Base-by-base conservation (phyloP, 1,140 invertebrate species). In the Meloidogyne exigua region DNA sequence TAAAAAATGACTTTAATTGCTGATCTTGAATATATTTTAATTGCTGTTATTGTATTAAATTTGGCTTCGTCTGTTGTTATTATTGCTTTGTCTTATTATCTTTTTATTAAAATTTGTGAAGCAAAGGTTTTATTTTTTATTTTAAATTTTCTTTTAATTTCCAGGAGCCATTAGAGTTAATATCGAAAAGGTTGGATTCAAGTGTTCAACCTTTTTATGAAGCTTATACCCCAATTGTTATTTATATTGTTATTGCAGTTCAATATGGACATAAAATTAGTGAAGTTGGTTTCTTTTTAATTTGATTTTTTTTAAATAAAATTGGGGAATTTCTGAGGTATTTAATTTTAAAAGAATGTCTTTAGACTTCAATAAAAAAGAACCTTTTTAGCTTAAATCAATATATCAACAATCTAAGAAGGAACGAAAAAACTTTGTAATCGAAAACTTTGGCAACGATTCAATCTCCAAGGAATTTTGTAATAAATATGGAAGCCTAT, bases 41-140 rank as follows among this genome's bases (percentile, higher is more conserved):
- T 57, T 57, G 49, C 49, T 57, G n/a, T 57, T 57, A 57, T n/a
- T 57, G 49, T 57, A n/a, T 57, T 57, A 57, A 57, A 57, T n/a
- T n/a, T 57, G n/a, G 18, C n/a, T 57, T n/a, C 49, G 5, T 57
- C 49, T 4, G 49, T 57, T 57, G 9, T 10, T 57, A 57, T 57
- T 57, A 9, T 57, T 57, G 49, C 49, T 57, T n/a, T 57, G 49
- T 57, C 49, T 1, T 57, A 57, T 57, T 57, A 57, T 57, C 49
- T 57, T n/a, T 57, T n/a, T n/a, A 57, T 7, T 9, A 57, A 57
- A n/a, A 57, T 57, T 57, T 57, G 5, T 57, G 49, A 57, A 57
- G 49, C 49, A 57, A 57, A 57, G 49, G 49, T 57, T 18, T 57
- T 57, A n/a, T 9, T 57, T 4, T n/a, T 57, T 57, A n/a, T 57